A percentile compares a stretch with the other conserved stretches of the same genome.
phyloP scores from a whole-genome alignment of 2,113 vertebrate genomes.

The Equus quagga region DNA sequence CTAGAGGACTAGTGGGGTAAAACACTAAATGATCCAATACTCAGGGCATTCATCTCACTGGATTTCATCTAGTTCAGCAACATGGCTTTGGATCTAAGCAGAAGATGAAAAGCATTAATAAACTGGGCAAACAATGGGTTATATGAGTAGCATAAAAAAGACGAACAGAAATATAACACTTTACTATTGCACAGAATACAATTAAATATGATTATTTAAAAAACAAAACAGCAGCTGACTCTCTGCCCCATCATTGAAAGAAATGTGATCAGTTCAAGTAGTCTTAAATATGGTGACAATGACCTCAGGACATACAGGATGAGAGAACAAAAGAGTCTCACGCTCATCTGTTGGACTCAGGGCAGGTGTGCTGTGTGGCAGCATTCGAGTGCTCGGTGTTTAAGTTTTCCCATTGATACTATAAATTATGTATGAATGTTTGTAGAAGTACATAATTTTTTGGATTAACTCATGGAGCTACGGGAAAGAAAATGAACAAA shows the following conservation, averaged over 20 bases:
- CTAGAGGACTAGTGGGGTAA: background rate
- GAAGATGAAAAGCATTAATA: constrained; percentile 57
- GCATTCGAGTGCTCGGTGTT: background rate
- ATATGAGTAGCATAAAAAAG: constrained; percentile 38
- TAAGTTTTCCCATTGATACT: constrained; percentile 27
- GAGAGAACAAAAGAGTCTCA: constrained; percentile 30
- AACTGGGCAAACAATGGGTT: constrained; percentile 44
- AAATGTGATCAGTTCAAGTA: constrained; percentile 32
- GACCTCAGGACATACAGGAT: background rate
- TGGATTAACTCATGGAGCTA: background rate
- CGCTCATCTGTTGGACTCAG: background rate
- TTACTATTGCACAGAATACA: constrained; percentile 33
- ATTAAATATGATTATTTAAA: constrained; percentile 32
- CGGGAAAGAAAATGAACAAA: constrained; percentile 4
- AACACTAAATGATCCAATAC: constrained; percentile 45
- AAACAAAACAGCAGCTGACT: background rate
- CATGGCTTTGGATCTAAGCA: constrained; percentile 36
- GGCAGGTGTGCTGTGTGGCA: background rate
- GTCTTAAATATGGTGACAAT: constrained; percentile 27
- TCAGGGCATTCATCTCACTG: background rate
- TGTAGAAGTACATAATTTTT: constrained; percentile 20
- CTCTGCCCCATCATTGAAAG: constrained; percentile 3
- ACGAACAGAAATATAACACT: constrained; percentile 46
- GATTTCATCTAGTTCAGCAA: constrained; percentile 64
- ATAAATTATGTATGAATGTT: constrained; percentile 3